Conservation (phyloP, 1,140 invertebrate species). For the Panulirus ornatus region DNA sequence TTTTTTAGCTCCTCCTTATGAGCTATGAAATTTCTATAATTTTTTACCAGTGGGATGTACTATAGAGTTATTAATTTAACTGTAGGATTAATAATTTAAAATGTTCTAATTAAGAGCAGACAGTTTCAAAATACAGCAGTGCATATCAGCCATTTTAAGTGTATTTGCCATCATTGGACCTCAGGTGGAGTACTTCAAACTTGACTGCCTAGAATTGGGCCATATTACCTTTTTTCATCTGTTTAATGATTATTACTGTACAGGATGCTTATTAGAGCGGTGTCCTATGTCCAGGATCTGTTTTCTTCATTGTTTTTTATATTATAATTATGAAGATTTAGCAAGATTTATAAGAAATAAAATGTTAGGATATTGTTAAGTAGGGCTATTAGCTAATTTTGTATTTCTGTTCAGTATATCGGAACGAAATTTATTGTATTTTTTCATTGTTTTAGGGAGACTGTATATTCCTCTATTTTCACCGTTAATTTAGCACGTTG, state of each 20-base stretch:
- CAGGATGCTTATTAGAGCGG: background rate
- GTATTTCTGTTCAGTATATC: conserved; percentile 36
- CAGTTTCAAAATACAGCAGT: background rate
- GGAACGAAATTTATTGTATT: conserved; percentile 28
- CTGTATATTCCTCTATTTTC: conserved; percentile 46
- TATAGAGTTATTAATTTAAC: background rate
- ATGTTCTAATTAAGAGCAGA: too few species aligned
- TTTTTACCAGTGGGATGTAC: background rate
- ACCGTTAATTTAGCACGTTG: conserved; percentile 50
- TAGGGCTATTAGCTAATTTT: conserved; percentile 20
- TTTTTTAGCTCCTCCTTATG: background rate
- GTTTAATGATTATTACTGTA: conserved; percentile 11
- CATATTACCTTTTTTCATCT: background rate
- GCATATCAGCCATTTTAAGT: background rate
- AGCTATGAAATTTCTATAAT: background rate
- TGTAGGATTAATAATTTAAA: background rate
- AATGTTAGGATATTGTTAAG: conserved; percentile 33
- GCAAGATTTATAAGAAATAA: conserved; percentile 15
- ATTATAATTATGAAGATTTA: conserved; percentile 35
- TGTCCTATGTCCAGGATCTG: background rate
- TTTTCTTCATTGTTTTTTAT: conserved; percentile 29
- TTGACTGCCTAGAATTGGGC: background rate
- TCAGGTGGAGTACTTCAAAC: background rate
- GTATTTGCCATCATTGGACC: background rate
- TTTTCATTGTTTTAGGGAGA: conserved; percentile 36